Base-by-base conservation (phyloP, 1,140 invertebrate genomes). In the Danaus melanippus region DNA sequence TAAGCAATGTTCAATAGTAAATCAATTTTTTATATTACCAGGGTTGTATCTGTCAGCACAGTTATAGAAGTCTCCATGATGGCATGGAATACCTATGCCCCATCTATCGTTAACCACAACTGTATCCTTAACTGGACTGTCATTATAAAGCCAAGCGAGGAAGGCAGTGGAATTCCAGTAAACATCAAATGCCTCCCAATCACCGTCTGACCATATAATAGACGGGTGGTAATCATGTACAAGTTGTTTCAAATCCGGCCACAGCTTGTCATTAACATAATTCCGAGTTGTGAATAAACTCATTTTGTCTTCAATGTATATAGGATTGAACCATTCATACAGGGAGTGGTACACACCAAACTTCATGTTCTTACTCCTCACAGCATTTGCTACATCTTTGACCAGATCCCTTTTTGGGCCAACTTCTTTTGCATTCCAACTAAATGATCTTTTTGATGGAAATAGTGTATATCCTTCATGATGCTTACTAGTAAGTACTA, bases 131-230 rank as follows among this genome's bases (percentile, higher is more conserved):
- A 98, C 95, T 1, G 97, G 96, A 80, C 96, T 98, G 8, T 97
- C 92, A 79, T 98, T 99, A 69, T 97, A 99, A 0, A 99, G 63
- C 96, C 97, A 99, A 8, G 97, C 93, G 2, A 99, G 86, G 66
- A 96, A 92, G 61, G 93, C 91, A 61, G 90, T 92, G 0, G 94
- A 92, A 42, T 90, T 90, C 92, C 93, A 99, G 71, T 98, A 99
- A 0, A 88, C 87, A 66, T 93, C 92, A 0, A 89, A 68, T 1
- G 93, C 92, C 74, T 96, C 94, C 94, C 94, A 95, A 64, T 96
- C 94, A 0, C 97, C 97, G 84, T 98, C 97, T 0, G 96, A 95
- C 97, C 97, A 99, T 12, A 99, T 81, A 0, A 99, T 86, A 51
- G 97, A 95, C 0, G 97, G 97, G 59, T 93, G 80, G 76, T 98